phyloP scores from a whole-genome alignment of 2,113 vertebrate species.

The Bujurquina vittata region DNA sequence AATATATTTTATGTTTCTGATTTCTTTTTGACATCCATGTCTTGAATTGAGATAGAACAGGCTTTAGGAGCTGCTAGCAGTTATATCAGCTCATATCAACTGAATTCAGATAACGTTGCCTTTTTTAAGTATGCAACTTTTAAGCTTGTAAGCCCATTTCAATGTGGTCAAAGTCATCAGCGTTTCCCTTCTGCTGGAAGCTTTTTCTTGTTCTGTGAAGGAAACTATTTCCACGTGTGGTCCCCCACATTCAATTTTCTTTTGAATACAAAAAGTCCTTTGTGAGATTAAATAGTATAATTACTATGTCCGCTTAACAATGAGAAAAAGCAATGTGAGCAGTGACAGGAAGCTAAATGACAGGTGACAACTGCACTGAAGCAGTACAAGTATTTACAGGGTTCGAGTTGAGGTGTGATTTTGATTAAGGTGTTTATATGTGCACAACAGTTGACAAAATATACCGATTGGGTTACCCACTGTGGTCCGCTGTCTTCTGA shows the following conservation, averaged over 20 bases:
- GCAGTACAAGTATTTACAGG: neutral
- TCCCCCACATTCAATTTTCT: neutral
- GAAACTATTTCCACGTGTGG: neutral
- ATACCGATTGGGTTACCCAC: neutral
- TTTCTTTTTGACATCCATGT: slow-evolving; percentile 1
- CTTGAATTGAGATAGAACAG: neutral
- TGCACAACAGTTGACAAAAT: slow-evolving; percentile 3
- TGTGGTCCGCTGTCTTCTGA: slow-evolving; percentile 25
- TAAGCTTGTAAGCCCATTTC: neutral
- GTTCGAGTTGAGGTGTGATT: neutral
- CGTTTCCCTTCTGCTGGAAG: neutral
- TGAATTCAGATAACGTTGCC: neutral
- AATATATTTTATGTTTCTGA: neutral
- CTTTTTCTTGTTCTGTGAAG: neutral
- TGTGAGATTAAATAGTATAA: neutral
- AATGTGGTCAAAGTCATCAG: neutral
- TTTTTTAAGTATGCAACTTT: neutral
- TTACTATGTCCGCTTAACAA: neutral
- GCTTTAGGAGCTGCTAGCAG: neutral
- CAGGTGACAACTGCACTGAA: slow-evolving; percentile 2
- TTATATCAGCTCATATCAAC: neutral
- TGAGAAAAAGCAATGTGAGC: neutral
- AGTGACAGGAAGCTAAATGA: neutral
- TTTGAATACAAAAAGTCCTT: neutral
- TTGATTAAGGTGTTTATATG: slow-evolving; percentile 4